Evolutionary conservation across 2,797 vertebrate genomes (phyloP).

Genomic region (Furcifer pardalis): DNA sequence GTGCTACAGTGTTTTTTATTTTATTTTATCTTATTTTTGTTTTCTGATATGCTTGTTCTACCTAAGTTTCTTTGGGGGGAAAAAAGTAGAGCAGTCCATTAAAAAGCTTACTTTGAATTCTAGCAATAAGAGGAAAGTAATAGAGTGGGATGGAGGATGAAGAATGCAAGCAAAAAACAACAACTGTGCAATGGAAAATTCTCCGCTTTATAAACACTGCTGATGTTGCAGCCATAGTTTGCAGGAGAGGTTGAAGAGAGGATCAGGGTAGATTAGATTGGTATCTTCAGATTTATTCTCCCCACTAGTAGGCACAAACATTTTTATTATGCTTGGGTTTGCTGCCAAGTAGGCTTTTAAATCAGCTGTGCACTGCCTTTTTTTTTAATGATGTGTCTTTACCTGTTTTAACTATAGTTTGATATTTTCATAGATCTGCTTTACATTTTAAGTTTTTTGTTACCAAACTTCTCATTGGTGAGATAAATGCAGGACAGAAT

Average conservation of each 20-base stretch:
- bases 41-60: too few relatives aligned
- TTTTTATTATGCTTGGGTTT: background rate
- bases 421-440: background rate
- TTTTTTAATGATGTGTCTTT: background rate
- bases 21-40: too few relatives aligned
- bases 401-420: background rate
- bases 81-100: too few relatives aligned
- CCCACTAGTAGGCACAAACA: background rate
- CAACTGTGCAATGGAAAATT: background rate
- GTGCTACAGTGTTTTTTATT: too few relatives aligned
- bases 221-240: too few relatives aligned
- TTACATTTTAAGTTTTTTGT: background rate
- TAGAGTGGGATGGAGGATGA: too few relatives aligned
- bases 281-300: too few relatives aligned
- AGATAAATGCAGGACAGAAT: background rate
- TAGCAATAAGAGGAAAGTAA: background rate
- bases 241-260: too few relatives aligned
- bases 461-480: background rate
- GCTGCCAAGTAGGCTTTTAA: background rate
- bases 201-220: background rate
- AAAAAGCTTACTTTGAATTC: background rate
- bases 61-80: constrained; percentile 15
- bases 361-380: background rate
- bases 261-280: too few relatives aligned
- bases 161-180: background rate